A percentile compares a stretch with the other conserved stretches of the same genome.
These are phyloP conservation scores for Rhagoletis zephyria DNA, from an alignment of 1,140 invertebrate species.

Conservation along the genomic window DNA sequence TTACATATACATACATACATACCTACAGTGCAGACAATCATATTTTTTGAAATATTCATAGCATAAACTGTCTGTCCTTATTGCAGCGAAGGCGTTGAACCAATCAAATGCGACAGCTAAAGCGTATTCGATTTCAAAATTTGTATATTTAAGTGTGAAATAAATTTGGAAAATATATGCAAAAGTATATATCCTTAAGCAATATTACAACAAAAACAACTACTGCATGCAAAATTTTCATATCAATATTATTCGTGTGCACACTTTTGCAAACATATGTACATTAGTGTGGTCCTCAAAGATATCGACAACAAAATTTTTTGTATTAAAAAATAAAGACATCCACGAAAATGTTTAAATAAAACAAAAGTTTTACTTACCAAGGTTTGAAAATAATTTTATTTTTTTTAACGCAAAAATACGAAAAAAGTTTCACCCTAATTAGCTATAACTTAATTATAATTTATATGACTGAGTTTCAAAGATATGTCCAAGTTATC, in stretches of 20 bases:
- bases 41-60: slow-evolving; percentile 6
- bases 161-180: background rate
- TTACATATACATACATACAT: background rate
- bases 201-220: background rate
- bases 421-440: no score
- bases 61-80: background rate
- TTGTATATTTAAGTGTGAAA: slow-evolving; percentile 44
- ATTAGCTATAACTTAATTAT: no score
- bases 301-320: no score
- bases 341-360: no score
- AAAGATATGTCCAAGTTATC: no score
- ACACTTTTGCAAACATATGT: background rate
- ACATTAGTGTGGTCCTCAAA: background rate
- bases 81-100: slow-evolving; percentile 9
- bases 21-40: background rate
- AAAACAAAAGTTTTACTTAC: no score
- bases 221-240: slow-evolving; percentile 5
- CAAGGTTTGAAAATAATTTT: no score
- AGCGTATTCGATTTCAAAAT: slow-evolving; percentile 25
- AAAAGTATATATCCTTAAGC: slow-evolving; percentile 28
- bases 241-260: slow-evolving; percentile 10
- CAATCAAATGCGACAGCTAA: slow-evolving; percentile 23
- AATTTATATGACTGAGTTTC: no score
- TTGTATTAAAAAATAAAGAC: no score
- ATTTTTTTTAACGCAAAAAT: no score